phyloP scores from a whole-genome alignment of 2,113 vertebrate genomes.

The Psettodes erumei region DNA sequence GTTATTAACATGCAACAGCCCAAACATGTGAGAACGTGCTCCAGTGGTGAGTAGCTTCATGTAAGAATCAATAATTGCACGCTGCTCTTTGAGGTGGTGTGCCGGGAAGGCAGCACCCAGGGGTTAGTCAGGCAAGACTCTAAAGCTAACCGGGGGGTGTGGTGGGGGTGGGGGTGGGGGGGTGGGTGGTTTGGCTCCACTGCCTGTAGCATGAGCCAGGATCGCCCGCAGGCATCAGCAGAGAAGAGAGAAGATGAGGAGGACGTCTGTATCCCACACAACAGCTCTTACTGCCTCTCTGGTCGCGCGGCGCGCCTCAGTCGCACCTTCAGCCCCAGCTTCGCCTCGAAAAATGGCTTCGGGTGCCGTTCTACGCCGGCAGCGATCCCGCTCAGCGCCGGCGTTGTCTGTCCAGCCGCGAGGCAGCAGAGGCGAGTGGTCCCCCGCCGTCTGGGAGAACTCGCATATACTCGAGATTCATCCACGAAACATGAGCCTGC shows the following conservation, averaged over 20 bases:
- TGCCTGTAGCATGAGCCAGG: slow-evolving; percentile 20
- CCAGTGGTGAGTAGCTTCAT: slow-evolving; percentile 14
- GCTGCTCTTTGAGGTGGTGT: slow-evolving; percentile 23
- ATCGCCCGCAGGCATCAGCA: slow-evolving; percentile 36
- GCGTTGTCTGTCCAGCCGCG: not conserved
- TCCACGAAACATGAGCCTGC: not conserved
- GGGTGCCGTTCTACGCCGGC: slow-evolving; percentile 29
- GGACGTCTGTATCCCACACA: slow-evolving; percentile 38
- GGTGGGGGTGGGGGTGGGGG: too few species aligned
- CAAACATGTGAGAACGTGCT: not conserved
- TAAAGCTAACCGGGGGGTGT: too few species aligned
- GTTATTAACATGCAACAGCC: slow-evolving; percentile 2
- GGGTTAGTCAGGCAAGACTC: slow-evolving; percentile 24
- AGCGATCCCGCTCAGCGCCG: slow-evolving; percentile 1
- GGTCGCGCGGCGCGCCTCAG: slow-evolving; percentile 13
- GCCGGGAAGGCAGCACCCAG: not conserved
- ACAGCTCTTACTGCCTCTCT: slow-evolving; percentile 14
- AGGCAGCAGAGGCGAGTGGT: not conserved
- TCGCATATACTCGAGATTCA: not conserved
- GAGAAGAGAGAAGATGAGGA: slow-evolving; percentile 34
- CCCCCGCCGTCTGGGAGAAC: not conserved
- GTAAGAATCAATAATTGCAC: slow-evolving; percentile 33
- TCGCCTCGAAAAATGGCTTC: slow-evolving; percentile 23
- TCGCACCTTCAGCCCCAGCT: not conserved
- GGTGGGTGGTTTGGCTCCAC: too few species aligned